Evolutionary conservation across 2,888 invertebrate genomes (phyloP), one percentile per base, ranked within the genome.

Genomic region (Entomobrya multifasciata): DNA sequence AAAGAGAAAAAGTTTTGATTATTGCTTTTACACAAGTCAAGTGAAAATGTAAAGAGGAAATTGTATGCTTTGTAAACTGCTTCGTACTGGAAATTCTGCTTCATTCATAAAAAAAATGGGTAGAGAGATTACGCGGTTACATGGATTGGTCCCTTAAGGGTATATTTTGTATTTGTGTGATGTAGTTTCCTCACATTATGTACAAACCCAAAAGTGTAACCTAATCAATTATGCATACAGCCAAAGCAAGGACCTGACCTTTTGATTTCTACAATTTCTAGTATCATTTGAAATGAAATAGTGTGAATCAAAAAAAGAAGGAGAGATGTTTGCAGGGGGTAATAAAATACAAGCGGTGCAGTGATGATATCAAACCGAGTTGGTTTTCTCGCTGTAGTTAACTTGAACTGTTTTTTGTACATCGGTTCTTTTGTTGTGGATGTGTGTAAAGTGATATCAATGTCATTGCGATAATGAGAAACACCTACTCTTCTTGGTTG

Each of bases 21-120:
- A 67, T n/a, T n/a, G n/a, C n/a, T n/a, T n/a, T n/a, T 57, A 76
- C 41, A 76, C 49, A 74, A 74, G 72, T 74, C 72, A 74, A 17
- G 2, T 30, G 30, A 74, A 30, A 49, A 30, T 11, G 4, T 11
- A 36, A 65, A 65, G 17, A 15, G 8, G 65, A n/a, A 65, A 36
- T n/a, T n/a, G n/a, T n/a, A n/a, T n/a, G n/a, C n/a, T n/a, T n/a
- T n/a, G n/a, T n/a, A n/a, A n/a, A n/a, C n/a, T n/a, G n/a, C n/a
- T n/a, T n/a, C n/a, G n/a, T n/a, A n/a, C n/a, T n/a, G n/a, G n/a
- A n/a, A n/a, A n/a, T n/a, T n/a, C n/a, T n/a, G 47, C 10, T 47
- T 44, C 47, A 44, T 70, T 70, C 62, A 65, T n/a, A 65, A 65
- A 65, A 65, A 47, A 11, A 47, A 47, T n/a, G n/a, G n/a, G n/a